These are phyloP conservation scores for Sminthopsis crassicaudata DNA, from an alignment of 2,113 vertebrate genomes.

Conservation along the genomic window DNA sequence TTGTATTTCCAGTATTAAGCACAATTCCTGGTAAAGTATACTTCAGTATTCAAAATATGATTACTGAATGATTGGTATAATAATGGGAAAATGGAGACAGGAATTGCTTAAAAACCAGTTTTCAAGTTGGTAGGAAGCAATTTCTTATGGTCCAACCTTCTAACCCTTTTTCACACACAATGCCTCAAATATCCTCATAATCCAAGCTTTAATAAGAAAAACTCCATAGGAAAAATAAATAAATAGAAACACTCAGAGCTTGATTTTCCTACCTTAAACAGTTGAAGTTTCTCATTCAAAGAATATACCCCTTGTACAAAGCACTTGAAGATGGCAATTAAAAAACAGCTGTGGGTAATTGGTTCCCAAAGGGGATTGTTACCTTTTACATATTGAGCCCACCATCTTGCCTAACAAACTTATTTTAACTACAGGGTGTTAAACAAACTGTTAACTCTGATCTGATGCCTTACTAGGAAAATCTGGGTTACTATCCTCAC, in stretches of 20 bases:
- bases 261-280: not conserved
- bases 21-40: not conserved
- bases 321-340: not conserved
- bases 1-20: not conserved
- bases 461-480: not conserved
- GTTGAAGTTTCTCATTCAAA: not conserved
- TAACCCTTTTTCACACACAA: not conserved
- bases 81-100: not conserved
- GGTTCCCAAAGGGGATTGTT: not conserved
- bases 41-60: not conserved
- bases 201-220: not conserved
- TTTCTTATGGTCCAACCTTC: not conserved
- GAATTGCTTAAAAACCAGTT: not conserved
- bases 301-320: not conserved
- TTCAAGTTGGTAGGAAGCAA: not conserved
- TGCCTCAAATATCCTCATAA: not conserved
- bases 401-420: not conserved
- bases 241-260: too few species aligned
- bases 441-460: not conserved
- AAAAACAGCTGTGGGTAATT: not conserved
- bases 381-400: not conserved
- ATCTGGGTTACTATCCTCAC: not conserved
- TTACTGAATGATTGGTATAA: not conserved
- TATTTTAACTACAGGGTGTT: not conserved
- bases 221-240: not conserved